A percentile compares a stretch with the other conserved stretches of the same genome.
Evolutionary conservation across 2,797 vertebrate species (phyloP).

Genomic region (Lerista edwardsae): DNA sequence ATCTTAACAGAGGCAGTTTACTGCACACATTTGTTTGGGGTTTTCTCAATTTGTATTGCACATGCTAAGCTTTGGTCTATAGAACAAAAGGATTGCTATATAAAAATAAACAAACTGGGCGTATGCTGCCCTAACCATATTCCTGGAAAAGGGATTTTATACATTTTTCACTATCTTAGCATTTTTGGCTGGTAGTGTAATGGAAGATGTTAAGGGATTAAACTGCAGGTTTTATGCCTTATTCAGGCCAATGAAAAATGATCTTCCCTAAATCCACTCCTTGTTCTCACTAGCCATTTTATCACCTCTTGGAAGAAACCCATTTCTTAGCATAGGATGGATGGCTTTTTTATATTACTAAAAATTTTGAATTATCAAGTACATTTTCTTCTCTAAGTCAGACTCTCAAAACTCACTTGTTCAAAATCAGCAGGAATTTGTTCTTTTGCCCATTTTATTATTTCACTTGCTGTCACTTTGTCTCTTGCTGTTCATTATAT

Average conservation of each 20-base stretch:
- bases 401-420: background rate
- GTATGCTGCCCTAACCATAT: background rate
- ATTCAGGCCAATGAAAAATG: background rate
- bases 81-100: background rate
- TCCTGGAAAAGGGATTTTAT: background rate
- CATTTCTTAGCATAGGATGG: background rate
- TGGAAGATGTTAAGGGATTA: background rate
- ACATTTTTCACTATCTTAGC: background rate
- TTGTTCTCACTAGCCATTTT: background rate
- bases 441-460: background rate
- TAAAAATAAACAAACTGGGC: background rate
- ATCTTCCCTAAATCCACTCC: background rate
- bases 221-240: background rate
- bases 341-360: background rate
- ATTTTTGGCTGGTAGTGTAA: slow-evolving; percentile 2
- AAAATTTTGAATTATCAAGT: background rate
- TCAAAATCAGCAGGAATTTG: background rate
- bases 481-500: background rate
- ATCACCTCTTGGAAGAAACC: background rate
- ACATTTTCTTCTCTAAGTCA: background rate
- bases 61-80: background rate
- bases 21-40: background rate
- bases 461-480: background rate
- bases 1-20: background rate
- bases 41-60: background rate